These are phyloP conservation scores for Chesias legatella DNA, from an alignment of 2,888 invertebrate species.

Conservation along the genomic window DNA sequence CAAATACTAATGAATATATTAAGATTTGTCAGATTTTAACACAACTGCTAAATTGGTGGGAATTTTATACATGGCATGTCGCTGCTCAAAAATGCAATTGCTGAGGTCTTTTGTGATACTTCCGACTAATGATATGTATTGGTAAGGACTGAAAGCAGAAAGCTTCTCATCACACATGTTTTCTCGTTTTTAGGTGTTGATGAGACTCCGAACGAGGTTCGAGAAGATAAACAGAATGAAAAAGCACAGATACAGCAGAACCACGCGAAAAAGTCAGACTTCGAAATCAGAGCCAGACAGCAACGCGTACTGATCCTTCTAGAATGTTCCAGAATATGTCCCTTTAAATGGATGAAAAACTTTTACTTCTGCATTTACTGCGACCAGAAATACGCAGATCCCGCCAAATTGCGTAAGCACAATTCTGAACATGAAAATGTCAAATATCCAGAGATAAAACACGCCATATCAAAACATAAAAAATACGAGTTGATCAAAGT, in stretches of 20 bases:
- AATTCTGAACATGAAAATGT: slow-evolving; percentile 38
- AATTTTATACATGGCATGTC: no score
- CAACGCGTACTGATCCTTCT: slow-evolving; percentile 50
- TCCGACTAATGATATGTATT: no score
- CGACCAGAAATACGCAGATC: slow-evolving; percentile 53
- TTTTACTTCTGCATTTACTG: slow-evolving; percentile 64
- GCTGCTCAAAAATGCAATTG: no score
- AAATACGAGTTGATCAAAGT: slow-evolving; percentile 63
- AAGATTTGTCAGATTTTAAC: no score
- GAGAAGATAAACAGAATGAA: slow-evolving; percentile 14
- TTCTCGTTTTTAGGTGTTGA: slow-evolving; percentile 71
- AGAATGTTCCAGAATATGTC: slow-evolving; percentile 59
- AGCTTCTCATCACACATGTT: slow-evolving; percentile 44
- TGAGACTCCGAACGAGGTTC: slow-evolving; percentile 29
- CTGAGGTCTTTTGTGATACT: no score
- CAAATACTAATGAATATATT: no score
- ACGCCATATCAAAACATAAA: slow-evolving; percentile 49
- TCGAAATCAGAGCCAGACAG: slow-evolving; percentile 49
- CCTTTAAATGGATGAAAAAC: slow-evolving; percentile 68
- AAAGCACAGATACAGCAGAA: slow-evolving; percentile 10
- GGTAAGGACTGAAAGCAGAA: slow-evolving; percentile 1
- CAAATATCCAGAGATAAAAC: slow-evolving; percentile 39
- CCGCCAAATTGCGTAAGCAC: slow-evolving; percentile 49
- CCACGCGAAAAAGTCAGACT: slow-evolving; percentile 29
- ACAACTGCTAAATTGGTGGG: no score